Conservation (phyloP, 2,113 vertebrate species). For the Dromaius novaehollandiae region DNA sequence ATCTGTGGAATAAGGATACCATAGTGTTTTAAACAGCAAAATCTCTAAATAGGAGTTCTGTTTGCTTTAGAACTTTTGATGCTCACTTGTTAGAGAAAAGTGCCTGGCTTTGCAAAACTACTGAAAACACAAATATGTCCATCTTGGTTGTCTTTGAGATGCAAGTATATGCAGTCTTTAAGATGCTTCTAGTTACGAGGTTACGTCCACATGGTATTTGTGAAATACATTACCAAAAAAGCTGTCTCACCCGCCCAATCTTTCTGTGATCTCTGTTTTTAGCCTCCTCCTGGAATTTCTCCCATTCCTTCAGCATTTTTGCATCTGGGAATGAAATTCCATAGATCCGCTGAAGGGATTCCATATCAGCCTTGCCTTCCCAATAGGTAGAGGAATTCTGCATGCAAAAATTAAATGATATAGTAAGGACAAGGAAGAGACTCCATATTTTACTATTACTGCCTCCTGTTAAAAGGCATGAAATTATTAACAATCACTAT, state of each 20-base stretch:
- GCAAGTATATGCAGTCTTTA: rapidly evolving
- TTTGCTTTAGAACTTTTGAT: not conserved
- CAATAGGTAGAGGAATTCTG: conserved; percentile 99
- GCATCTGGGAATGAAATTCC: conserved; percentile 97
- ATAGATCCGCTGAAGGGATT: conserved; percentile 95
- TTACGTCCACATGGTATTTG: not conserved
- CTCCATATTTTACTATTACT: not conserved
- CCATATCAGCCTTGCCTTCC: conserved; percentile 98
- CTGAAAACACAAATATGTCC: not conserved
- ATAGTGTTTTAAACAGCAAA: rapidly evolving
- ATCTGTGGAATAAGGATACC: not conserved
- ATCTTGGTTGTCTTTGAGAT: not conserved
- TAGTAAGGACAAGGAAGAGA: not conserved
- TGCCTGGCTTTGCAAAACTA: not conserved
- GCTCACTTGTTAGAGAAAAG: not conserved
- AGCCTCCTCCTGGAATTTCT: conserved; percentile 97
- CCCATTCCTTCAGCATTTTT: conserved; percentile 99
- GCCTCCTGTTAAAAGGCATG: not conserved
- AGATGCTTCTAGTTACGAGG: not conserved
- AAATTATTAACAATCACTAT: not conserved
- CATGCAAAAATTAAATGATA: not conserved
- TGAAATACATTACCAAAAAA: not conserved
- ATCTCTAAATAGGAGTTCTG: not conserved
- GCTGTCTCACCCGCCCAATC: conserved; percentile 89
- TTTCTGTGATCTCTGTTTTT: conserved; percentile 97